These are phyloP conservation scores for Saccostrea echinata DNA, from an alignment of 1,140 invertebrate genomes.

Conservation along the genomic window DNA sequence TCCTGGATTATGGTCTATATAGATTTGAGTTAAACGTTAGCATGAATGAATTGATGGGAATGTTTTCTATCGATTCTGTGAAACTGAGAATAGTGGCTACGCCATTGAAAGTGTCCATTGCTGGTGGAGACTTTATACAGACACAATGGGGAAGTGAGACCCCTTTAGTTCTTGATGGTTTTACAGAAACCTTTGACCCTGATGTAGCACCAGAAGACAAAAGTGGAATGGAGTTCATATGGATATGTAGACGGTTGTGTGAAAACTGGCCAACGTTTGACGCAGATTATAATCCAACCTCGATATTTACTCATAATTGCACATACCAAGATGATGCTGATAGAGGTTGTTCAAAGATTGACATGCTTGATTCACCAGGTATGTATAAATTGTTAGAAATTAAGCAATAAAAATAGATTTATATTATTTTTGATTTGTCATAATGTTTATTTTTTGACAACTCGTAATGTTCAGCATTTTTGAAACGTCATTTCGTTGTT, in stretches of 20 bases:
- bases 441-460: not conserved
- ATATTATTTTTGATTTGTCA: too few relatives aligned
- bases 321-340: conserved; percentile 45
- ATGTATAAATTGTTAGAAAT: not conserved
- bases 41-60: conserved; percentile 66
- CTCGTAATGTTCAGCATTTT: not conserved
- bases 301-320: conserved; percentile 33
- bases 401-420: not conserved
- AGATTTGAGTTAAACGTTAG: conserved; percentile 63
- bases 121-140: conserved; percentile 59
- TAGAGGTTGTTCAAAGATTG: conserved; percentile 60
- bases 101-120: conserved; percentile 53
- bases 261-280: conserved; percentile 64
- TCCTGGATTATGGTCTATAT: conserved; percentile 64
- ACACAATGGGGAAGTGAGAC: conserved; percentile 52
- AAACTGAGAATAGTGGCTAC: conserved; percentile 56
- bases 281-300: conserved; percentile 43
- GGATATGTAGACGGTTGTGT: conserved; percentile 64
- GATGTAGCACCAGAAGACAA: conserved; percentile 60
- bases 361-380: conserved; percentile 60
- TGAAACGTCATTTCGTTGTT: too few relatives aligned
- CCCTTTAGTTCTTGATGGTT: conserved; percentile 58
- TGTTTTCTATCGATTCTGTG: conserved; percentile 52
- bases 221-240: conserved; percentile 62
- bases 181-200: conserved; percentile 56